These are phyloP conservation scores for Bubalus kerabau DNA, from an alignment of 2,113 vertebrate genomes.

Conservation along the genomic window DNA sequence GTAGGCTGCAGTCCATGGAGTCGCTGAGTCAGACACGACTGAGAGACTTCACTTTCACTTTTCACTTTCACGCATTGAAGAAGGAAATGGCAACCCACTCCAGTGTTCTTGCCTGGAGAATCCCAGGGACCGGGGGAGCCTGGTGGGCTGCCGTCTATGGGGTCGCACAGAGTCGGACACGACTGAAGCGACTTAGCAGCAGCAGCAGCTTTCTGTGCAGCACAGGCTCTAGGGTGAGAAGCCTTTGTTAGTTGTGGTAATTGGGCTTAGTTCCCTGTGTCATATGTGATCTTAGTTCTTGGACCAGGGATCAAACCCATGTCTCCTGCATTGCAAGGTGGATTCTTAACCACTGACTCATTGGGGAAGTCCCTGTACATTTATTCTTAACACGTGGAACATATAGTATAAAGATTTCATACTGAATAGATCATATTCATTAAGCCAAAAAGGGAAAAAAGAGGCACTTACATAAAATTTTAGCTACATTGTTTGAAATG, in stretches of 20 bases:
- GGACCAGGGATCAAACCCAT: neutral
- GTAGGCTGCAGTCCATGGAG: too few species aligned
- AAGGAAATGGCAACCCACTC: too few species aligned
- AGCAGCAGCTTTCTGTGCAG: too few species aligned
- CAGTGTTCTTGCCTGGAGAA: too few species aligned
- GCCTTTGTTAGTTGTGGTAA: neutral
- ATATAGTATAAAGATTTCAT: constrained; percentile 99
- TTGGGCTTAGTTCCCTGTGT: neutral
- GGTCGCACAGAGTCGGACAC: too few species aligned
- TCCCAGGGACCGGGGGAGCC: too few species aligned
- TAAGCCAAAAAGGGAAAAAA: constrained; percentile 99
- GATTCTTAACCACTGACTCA: neutral
- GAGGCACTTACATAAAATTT: constrained; percentile 21
- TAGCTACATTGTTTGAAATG: neutral
- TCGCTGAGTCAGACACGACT: too few species aligned
- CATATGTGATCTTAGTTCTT: neutral
- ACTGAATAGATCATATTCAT: constrained; percentile 99
- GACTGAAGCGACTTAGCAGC: too few species aligned
- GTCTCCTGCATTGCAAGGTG: neutral
- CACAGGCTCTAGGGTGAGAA: neutral
- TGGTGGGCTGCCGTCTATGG: too few species aligned
- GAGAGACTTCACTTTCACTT: too few species aligned
- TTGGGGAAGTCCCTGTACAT: constrained; percentile 89
- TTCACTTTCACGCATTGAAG: too few species aligned
- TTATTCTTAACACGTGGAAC: constrained; percentile 99